Base-by-base conservation (phyloP, 2,888 invertebrate genomes). In the Lasioglossum malachurum region DNA sequence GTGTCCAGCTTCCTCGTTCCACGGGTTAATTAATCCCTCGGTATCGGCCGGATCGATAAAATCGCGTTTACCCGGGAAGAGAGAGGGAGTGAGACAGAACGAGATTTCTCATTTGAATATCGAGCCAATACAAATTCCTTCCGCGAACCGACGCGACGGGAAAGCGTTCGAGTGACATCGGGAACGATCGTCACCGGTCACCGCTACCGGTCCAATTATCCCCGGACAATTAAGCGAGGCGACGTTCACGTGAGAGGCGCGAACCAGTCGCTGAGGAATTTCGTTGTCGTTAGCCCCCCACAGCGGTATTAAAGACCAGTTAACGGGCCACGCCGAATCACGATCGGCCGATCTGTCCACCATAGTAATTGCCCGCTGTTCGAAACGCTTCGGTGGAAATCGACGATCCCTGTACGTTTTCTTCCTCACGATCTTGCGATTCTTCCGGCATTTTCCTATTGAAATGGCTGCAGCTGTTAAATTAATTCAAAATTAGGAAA, bases 171-270 rank as follows among this genome's bases (percentile, higher is more conserved):
- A 72, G n/a, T 77, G 85, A 75, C 86, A 84, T 76, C 67, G 84
- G 74, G 75, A 53, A 53, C 83, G 79, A 84, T 89, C 89, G 90
- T 80, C 77, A 80, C 71, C 78, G 73, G 23, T 31, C 77, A 23
- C 69, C 69, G 27, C 83, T 83, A 83, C 85, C 85, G 88, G 87
- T 88, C 88, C 91, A 90, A 92, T 92, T 92, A 91, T 92, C 87
- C 57, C 67, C 84, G 86, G 88, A 83, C 90, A 89, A 92, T 92
- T 91, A 92, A 92, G 80, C 86, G n/a, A 27, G 16, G 27, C 86
- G 82, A 82, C 80, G 87, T 89, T 85, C 89, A 90, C 80, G 86
- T 78, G 78, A 74, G 84, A 67, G 69, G 75, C 74, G 87, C 82
- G 79, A 82, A 80, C 75, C 75, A 74, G 80, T n/a, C 75, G 71